Base-by-base conservation (phyloP, 2,888 invertebrate species). In the Cerastis rubricosa region DNA sequence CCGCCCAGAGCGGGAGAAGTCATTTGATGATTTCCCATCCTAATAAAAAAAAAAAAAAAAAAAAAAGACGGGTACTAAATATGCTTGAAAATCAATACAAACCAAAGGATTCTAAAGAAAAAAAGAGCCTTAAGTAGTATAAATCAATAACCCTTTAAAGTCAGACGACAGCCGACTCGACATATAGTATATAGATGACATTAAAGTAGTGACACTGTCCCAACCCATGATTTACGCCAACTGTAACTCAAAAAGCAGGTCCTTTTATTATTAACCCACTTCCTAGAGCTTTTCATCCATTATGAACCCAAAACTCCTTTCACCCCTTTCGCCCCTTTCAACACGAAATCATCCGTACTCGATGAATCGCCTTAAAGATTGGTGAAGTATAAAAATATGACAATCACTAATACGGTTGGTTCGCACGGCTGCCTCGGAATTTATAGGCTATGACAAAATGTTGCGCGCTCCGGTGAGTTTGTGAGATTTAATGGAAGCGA, bases 341-440 rank as follows among this genome's bases (percentile, higher is more conserved):
- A 51, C 61, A 49, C 45, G 35, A 80, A 80, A 83, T 78, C 83
- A 70, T 51, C 54, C 51, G 67, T 35, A 80, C 81, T 79, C 83
- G 35, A 9, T n/a, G 63, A 84, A 54, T 65, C 75, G 61, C 63
- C 71, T 67, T 47, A 65, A 68, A 76, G 68, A 76, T 59, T 64
- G 76, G 11, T 71, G 76, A 49, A 64, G 82, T 76, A 71, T 85
- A 71, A 76, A 83, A 83, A 83, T 83, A 85, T 83, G 82, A 83
- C 82, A 85, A 68, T 85, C 85, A 85, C 59, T 82, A 85, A 82
- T 76, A 75, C 71, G 76, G 59, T 81, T 17, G 47, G 40, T 76
- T 68, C 76, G 76, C 85, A 75, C 85, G 71, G 63, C 12, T 51
- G 76, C 40, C 54, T 76, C 25, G 17, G 85, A 57, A 81, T 85